These are phyloP conservation scores for Noturus placidus DNA, from an alignment of 2,113 vertebrate genomes.

Conservation along the genomic window DNA sequence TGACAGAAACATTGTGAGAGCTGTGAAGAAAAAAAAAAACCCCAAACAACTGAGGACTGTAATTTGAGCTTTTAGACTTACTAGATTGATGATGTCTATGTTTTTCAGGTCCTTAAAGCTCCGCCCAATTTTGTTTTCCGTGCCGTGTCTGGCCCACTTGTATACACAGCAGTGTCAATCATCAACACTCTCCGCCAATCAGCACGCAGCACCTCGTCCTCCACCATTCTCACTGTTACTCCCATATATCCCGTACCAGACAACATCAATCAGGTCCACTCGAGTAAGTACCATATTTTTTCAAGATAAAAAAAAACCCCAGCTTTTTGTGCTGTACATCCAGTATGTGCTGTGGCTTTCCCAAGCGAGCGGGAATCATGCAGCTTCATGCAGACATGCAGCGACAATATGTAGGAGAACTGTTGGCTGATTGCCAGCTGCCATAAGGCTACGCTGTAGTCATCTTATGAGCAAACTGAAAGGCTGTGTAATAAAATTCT, in stretches of 20 bases:
- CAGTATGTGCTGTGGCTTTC: not conserved
- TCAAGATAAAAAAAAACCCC: not conserved
- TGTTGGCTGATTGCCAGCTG: not conserved
- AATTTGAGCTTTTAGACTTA: not conserved
- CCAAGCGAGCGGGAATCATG: too few relatives aligned
- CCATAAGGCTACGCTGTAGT: conserved; percentile 11
- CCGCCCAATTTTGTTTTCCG: conserved; percentile 86
- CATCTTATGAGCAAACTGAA: conserved; percentile 5
- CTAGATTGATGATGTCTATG: not conserved
- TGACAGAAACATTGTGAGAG: too few relatives aligned
- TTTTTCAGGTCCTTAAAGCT: conserved; percentile 81
- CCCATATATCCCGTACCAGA: conserved; percentile 79
- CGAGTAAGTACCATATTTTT: conserved; percentile 69
- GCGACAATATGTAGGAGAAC: conserved; percentile 7
- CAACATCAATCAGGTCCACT: conserved; percentile 83
- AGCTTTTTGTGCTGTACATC: too few relatives aligned
- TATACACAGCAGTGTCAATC: conserved; percentile 89
- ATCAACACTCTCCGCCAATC: conserved; percentile 82
- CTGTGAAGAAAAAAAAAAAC: too few relatives aligned
- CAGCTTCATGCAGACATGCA: not conserved
- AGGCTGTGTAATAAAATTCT: not conserved
- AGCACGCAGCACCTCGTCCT: conserved; percentile 66
- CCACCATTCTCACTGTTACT: conserved; percentile 75
- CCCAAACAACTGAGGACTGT: too few relatives aligned
- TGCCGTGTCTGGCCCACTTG: conserved; percentile 84